Base-by-base conservation (phyloP, 2,797 vertebrate species). In the Botia kubotai region DNA sequence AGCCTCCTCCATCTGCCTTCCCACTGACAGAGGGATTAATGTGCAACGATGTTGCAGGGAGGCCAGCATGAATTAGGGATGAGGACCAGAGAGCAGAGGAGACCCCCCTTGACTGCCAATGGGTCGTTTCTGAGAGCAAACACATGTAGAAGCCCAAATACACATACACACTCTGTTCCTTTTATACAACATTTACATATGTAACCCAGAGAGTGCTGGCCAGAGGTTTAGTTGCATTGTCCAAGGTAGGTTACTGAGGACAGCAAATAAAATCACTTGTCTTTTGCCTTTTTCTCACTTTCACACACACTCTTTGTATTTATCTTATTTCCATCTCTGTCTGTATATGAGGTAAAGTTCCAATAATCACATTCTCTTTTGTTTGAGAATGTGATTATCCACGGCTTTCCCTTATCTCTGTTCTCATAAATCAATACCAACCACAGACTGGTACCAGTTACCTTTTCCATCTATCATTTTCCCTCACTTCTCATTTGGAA, bases 1-100 rank as follows among this genome's bases (percentile, higher is more conserved):
- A 14, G 16, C 77, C 72, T 48, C 79, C 39, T 87, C 78, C 66
- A 80, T 55, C 21, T 83, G 52, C 71, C 73, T 67, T 79, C 85
- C 66, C 21, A 50, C 77, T 72, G 82, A 77, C 70, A 67, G 66
- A 26, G 67, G 77, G 80, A 83, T 86, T 87, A 81, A 89, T 88
- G 79, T 77, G 57, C 66, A 50, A 50, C 57, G 66, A 86, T 84
- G 84, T 71, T 23, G 43, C 65, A 86, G 86, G 87, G 82, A 85
- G 88, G 87, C 87, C 82, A 84, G 85, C 77, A 93, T 93, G 88
- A 91, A 93, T 92, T 89, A 92, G 33, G 84, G 86, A 93, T 92
- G 87, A 91, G 84, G 19, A 84, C 72, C 70, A 81, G 83, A 74
- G 53, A 81, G 75, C 62, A 52, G 50, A 75, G 52, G 73, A 17